Percentiles rank a stretch among this genome's conserved stretches.
phyloP scores from a whole-genome alignment of 2,797 vertebrate species.

The Girardinus metallicus region DNA sequence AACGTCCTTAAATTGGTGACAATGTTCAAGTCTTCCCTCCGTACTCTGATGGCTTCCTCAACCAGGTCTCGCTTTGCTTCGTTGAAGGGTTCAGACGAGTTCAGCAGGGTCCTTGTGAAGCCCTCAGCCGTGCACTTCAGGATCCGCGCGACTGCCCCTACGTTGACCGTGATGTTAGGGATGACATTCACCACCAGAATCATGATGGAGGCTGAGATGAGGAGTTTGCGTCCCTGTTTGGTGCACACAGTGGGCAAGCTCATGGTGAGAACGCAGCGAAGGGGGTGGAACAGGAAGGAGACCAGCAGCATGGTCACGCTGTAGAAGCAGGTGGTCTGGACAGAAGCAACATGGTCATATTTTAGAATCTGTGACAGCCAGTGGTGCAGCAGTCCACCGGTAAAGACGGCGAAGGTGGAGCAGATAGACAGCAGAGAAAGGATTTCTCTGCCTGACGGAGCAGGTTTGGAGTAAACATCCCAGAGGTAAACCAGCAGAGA shows the following conservation, averaged over 20 bases:
- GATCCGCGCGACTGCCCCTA: constrained; percentile 78
- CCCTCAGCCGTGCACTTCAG: constrained; percentile 88
- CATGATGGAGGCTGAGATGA: constrained; percentile 86
- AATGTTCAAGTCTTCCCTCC: constrained; percentile 38
- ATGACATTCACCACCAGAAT: constrained; percentile 82
- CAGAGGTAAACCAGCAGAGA: constrained; percentile 73
- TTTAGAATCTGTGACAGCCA: constrained; percentile 85
- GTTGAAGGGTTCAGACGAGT: constrained; percentile 81
- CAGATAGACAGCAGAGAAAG: constrained; percentile 84
- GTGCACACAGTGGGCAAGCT: constrained; percentile 87
- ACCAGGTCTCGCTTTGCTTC: constrained; percentile 75
- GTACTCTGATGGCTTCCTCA: constrained; percentile 44
- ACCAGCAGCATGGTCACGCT: constrained; percentile 74
- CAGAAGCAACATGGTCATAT: constrained; percentile 67
- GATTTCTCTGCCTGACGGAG: constrained; percentile 77
- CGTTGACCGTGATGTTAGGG: constrained; percentile 86
- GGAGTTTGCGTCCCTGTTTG: constrained; percentile 86
- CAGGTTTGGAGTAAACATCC: constrained; percentile 83
- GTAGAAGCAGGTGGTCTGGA: constrained; percentile 65
- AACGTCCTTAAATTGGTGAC: constrained; percentile 71
- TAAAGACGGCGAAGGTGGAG: constrained; percentile 65
- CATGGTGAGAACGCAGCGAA: constrained; percentile 89
- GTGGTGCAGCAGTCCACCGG: constrained; percentile 79
- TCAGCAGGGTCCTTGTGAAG: constrained; percentile 85
- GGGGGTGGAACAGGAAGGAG: constrained; percentile 85